Conservation (phyloP, 2,888 invertebrate genomes). For the Dexiosoma caninum region DNA sequence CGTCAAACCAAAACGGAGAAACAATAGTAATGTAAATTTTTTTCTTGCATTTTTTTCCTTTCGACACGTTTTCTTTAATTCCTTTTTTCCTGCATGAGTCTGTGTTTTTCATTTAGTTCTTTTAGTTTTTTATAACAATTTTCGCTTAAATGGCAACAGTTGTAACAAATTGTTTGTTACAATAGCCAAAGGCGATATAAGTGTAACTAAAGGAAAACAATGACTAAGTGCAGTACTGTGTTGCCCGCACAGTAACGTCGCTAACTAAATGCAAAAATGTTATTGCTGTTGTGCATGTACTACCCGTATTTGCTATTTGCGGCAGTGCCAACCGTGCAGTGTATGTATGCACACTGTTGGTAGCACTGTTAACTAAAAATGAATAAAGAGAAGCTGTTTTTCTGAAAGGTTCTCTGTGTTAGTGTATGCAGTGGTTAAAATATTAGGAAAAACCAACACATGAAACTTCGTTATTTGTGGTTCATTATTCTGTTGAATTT, state of each 20-base stretch:
- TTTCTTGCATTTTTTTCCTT: constrained; percentile 2
- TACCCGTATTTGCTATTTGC: not conserved
- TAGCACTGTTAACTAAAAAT: constrained; percentile 8
- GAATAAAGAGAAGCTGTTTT: constrained; percentile 1
- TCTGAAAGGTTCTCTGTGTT: not conserved
- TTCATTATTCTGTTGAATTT: constrained; percentile 60
- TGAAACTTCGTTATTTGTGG: constrained; percentile 54
- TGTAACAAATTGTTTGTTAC: constrained; percentile 61
- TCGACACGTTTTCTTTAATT: not conserved
- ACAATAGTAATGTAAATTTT: constrained; percentile 18
- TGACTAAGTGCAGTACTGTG: constrained; percentile 59
- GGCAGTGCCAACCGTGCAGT: not conserved
- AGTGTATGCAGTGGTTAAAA: not conserved
- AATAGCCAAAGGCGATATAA: constrained; percentile 57
- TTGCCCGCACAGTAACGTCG: constrained; percentile 65
- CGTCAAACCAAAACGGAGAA: constrained; percentile 31
- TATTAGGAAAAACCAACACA: constrained; percentile 9
- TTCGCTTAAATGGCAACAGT: constrained; percentile 55
- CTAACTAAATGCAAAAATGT: not conserved
- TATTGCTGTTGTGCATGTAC: not conserved
- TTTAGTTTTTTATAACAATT: constrained; percentile 29
- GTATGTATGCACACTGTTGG: not conserved
- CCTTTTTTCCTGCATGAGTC: not conserved
- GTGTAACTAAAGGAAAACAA: constrained; percentile 34
- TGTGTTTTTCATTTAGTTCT: not conserved